Evolutionary conservation across 2,888 invertebrate species (phyloP), one percentile per base, ranked within the genome.

Genomic region (Mythimna vitellina): DNA sequence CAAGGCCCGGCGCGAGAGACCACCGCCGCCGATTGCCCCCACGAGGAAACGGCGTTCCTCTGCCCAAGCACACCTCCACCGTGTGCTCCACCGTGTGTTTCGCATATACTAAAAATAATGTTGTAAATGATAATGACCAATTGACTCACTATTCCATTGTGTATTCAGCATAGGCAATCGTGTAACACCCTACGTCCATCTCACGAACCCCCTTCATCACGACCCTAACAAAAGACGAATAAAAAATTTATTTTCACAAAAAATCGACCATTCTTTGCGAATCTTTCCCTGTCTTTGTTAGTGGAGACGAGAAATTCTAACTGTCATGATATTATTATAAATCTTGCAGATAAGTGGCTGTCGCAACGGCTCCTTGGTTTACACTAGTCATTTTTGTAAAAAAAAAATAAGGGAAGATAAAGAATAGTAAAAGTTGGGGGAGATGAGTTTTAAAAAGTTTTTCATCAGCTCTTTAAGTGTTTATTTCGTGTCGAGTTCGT

Each of bases 321-420:
- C 79, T 83, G 84, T 83, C 83, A 85, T 80, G 83, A 81, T 78
- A 75, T 83, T 85, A 80, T 80, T 85, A 85, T 85, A 85, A 85
- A 85, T 85, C 85, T 81, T 69, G 35, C 38, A 85, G 84, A 85
- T 85, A 85, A 85, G 84, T 85, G 78, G 73, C 65, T 78, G 85
- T 81, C 84, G 60, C 46, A 58, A 1, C 67, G 74, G 71, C 73
- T 78, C 77, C 85, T 61, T 76, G 76, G 72, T 83, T 83, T 79
- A 85, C 85, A 85, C 81, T 81, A 84, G 76, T 79, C 75, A 81
- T 78, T 80, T 80, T 71, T 73, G 65, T 69, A 17, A 49, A 74
- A 76, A 78, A 71, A 81, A 78, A 75, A 62, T 51, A 61, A 57
- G 22, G 17, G n/a, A 57, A 76, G 80, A 78, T 78, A 74, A 80